phyloP scores from a whole-genome alignment of 1,140 invertebrate genomes.

The Hycleus cichorii region DNA sequence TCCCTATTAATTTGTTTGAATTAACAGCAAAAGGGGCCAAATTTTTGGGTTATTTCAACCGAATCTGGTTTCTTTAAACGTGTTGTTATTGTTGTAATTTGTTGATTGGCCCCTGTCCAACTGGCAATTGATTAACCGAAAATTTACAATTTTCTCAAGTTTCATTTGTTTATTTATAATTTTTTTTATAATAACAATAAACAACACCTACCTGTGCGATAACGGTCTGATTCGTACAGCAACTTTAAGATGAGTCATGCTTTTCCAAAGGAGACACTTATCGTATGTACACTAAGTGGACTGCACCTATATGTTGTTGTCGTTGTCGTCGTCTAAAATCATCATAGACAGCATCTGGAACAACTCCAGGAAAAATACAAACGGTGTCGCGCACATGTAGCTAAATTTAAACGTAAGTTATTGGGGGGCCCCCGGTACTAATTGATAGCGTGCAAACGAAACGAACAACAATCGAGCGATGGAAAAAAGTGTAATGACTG shows the following conservation, averaged over 20 bases:
- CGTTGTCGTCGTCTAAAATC: not conserved
- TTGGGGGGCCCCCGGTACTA: no score
- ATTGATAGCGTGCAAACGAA: no score
- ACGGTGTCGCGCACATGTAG: slow-evolving; percentile 5
- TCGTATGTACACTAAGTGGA: slow-evolving; percentile 4
- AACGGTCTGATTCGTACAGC: slow-evolving; percentile 49
- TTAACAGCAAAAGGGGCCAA: no score
- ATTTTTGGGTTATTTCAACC: no score
- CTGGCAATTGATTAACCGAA: not conserved
- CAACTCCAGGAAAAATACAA: slow-evolving; percentile 1
- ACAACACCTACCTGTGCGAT: slow-evolving; percentile 43
- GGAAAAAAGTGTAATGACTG: no score
- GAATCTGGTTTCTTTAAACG: slow-evolving; percentile 1
- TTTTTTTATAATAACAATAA: no score
- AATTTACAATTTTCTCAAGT: not conserved
- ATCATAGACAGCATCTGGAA: slow-evolving; percentile 5
- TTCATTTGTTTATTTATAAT: not conserved
- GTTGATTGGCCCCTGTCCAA: slow-evolving; percentile 1
- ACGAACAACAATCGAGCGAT: not conserved
- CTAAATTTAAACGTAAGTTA: slow-evolving; percentile 3
- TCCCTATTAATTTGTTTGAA: no score
- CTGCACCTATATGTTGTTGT: no score
- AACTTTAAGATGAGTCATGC: slow-evolving; percentile 50
- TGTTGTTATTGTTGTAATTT: slow-evolving; percentile 2
- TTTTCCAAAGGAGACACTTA: slow-evolving; percentile 13